Evolutionary conservation across 2,113 vertebrate genomes (phyloP).

Genomic region (Cyanoramphus novaezelandiae): DNA sequence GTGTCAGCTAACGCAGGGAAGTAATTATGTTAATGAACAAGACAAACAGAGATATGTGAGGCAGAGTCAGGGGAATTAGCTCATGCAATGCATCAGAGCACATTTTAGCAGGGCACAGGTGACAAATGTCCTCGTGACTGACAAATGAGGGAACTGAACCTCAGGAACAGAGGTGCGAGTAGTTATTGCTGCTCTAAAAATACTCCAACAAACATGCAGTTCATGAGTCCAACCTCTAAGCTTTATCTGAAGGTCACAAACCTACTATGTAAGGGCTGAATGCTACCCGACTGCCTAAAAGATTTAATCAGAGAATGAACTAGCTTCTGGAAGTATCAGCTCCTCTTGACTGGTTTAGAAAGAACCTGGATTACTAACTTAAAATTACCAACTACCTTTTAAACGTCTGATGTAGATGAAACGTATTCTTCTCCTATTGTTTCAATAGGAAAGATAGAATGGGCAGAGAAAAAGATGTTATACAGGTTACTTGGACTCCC

Average conservation of each 20-base stretch:
- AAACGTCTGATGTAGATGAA: not conserved
- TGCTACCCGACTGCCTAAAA: not conserved
- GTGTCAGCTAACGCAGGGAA: not conserved
- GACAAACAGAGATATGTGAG: slow-evolving; percentile 5
- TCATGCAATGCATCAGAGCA: not conserved
- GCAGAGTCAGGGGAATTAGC: not conserved
- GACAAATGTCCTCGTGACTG: not conserved
- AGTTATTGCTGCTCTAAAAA: not conserved
- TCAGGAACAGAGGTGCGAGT: not conserved
- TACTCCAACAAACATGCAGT: not conserved
- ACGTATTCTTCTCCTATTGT: not conserved
- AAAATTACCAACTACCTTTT: not conserved
- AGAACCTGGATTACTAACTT: not conserved
- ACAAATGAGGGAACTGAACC: not conserved
- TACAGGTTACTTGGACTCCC: not conserved
- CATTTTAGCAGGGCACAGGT: not conserved
- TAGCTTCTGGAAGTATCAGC: not conserved
- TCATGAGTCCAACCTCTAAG: not conserved
- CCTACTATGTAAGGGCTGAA: not conserved
- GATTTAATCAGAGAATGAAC: not conserved
- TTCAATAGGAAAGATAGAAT: not conserved
- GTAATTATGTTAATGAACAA: slow-evolving; percentile 46
- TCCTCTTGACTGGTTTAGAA: not conserved
- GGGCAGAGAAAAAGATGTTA: not conserved
- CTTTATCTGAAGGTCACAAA: not conserved